Conservation (phyloP, 2,113 vertebrate species). For the Nannospalax galili region DNA sequence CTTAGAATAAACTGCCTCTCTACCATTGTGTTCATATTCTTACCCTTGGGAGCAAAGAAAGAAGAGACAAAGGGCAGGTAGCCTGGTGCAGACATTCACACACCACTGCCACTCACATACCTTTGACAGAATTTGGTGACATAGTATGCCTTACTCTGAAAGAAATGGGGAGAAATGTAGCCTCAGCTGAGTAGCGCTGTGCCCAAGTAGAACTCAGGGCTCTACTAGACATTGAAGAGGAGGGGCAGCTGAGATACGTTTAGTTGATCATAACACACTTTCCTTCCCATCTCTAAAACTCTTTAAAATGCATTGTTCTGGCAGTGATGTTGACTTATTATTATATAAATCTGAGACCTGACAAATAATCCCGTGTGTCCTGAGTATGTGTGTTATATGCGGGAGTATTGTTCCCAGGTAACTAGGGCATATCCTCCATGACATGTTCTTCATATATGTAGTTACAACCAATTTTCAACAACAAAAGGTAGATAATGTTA, state of each 20-base stretch:
- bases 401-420: background rate
- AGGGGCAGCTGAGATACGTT: background rate
- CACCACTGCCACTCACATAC: rapidly evolving
- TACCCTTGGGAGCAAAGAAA: background rate
- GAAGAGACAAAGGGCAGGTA: background rate
- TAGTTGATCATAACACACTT: background rate
- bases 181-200: background rate
- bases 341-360: background rate
- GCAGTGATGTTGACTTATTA: background rate
- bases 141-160: background rate
- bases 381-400: no score
- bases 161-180: background rate
- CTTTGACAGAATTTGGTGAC: background rate
- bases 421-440: background rate
- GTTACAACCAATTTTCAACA: background rate
- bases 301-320: background rate
- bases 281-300: background rate
- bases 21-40: background rate
- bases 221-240: background rate
- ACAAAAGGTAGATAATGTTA: background rate
- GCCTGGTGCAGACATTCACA: background rate
- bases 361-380: background rate
- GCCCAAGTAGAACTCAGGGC: background rate
- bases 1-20: background rate
- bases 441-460: background rate